Evolutionary conservation across 2,113 vertebrate genomes (phyloP), one percentile per base, ranked within the genome.

Genomic region (Panthera tigris): DNA sequence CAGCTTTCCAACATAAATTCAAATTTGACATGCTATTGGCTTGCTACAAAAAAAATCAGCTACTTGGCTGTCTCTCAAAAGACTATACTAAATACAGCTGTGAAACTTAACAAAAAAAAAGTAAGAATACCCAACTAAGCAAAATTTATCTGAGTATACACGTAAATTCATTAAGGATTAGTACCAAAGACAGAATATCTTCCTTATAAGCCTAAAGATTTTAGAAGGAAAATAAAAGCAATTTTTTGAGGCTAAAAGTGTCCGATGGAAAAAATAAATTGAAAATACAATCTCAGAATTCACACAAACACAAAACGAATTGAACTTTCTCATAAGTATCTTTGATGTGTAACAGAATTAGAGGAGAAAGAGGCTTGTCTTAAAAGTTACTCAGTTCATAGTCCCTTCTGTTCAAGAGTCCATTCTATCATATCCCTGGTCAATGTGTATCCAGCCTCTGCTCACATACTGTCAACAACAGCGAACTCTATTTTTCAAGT

Each of bases 1-100:
- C 36, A 97, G 94, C 90, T 97, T 96, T 96, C 69, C 83, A 97
- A 97, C 74, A 89, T 92, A 97, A 94, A 96, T 95, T 92, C 83
- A 88, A 90, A 97, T 73, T 36, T 92, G 76, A 91, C 84, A 74
- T 27, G 16, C 68, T 73, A 86, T 36, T 96, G 97, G 82, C 86
- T 91, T 94, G 48, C 86, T 92, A 96, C n/a, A 93, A 93, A 87
- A 93, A 88, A 63, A 68, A 85, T 55, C 82, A 97, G 74, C 29
- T 45, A 68, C 21, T 97, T 91, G 95, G 78, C 81, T 73, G 5
- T 83, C 76, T 82, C 81, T 97, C 76, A 82, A 79, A 97, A 95
- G 63, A 66, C 63, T 50, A 48, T 73, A 76, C 82, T 94, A 97
- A 97, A 96, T 55, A 93, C 76, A 95, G 78, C 84, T 97, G 61